Conservation (phyloP, 2,888 invertebrate species). For the Acleris sparsana region DNA sequence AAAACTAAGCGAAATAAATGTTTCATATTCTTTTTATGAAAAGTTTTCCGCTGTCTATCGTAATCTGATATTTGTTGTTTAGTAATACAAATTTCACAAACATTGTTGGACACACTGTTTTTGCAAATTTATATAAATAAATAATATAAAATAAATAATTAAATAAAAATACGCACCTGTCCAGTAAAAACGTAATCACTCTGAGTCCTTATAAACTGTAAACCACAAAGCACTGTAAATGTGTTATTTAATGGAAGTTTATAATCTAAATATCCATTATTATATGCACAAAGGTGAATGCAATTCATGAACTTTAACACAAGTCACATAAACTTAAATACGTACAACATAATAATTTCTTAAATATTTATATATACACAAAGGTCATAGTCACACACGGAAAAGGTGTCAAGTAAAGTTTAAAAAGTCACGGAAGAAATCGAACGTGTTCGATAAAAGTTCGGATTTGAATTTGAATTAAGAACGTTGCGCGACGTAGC, state of each 20-base stretch:
- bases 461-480: slow-evolving; percentile 56
- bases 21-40: no score
- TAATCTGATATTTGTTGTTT: no score
- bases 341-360: slow-evolving; percentile 29
- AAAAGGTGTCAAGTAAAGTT: slow-evolving; percentile 11
- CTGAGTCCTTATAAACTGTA: slow-evolving; percentile 28
- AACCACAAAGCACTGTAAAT: slow-evolving; percentile 37
- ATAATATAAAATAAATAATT: slow-evolving; percentile 11
- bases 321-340: slow-evolving; percentile 63
- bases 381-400: slow-evolving; percentile 14
- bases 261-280: slow-evolving; percentile 51
- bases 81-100: no score
- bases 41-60: no score
- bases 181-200: slow-evolving; percentile 21
- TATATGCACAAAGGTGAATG: slow-evolving; percentile 52
- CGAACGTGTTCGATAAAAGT: slow-evolving; percentile 55
- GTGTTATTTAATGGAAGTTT: slow-evolving; percentile 25
- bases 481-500: slow-evolving; percentile 58
- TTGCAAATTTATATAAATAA: no score
- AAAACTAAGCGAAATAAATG: no score
- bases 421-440: slow-evolving; percentile 22
- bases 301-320: slow-evolving; percentile 64
- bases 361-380: slow-evolving; percentile 2
- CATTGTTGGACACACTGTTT: no score
- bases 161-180: slow-evolving; percentile 47